These are phyloP conservation scores for Drosophila tsacasi DNA, from an alignment of 1,140 invertebrate species.

Conservation along the genomic window DNA sequence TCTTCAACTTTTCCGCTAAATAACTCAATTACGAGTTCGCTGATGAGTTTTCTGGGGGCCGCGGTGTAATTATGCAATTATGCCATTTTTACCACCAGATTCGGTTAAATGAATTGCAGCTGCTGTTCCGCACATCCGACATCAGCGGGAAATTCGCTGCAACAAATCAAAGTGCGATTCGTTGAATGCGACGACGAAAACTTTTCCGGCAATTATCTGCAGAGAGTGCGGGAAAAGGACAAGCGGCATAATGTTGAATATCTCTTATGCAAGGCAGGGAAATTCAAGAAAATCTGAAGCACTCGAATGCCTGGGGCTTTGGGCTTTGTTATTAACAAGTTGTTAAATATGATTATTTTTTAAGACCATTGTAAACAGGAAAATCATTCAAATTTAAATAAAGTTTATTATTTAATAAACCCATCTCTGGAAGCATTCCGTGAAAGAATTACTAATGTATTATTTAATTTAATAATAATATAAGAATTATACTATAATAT, in stretches of 20 bases:
- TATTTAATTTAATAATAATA: too few species aligned
- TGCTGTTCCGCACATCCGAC: slow-evolving; percentile 38
- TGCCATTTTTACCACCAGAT: slow-evolving; percentile 45
- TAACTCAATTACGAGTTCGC: slow-evolving; percentile 65
- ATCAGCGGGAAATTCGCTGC: slow-evolving; percentile 36
- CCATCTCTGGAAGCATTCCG: not conserved
- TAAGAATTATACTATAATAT: too few species aligned
- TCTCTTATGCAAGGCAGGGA: not conserved
- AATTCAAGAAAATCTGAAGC: slow-evolving; percentile 10
- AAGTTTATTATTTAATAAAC: too few species aligned
- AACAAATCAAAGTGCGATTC: slow-evolving; percentile 69
- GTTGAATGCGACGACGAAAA: slow-evolving; percentile 54
- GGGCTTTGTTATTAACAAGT: too few species aligned
- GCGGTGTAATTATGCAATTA: slow-evolving; percentile 68
- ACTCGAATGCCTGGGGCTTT: not conserved
- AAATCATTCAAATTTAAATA: not conserved
- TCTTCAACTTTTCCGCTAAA: slow-evolving; percentile 62
- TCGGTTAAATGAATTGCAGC: slow-evolving; percentile 67
- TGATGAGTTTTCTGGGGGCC: not conserved
- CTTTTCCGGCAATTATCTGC: slow-evolving; percentile 71
- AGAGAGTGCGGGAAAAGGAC: slow-evolving; percentile 6
- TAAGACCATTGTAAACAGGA: not conserved
- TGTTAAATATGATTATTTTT: not conserved
- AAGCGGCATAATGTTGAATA: slow-evolving; percentile 1
- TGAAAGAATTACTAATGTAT: too few species aligned